A percentile compares a stretch with the other conserved stretches of the same genome.
phyloP scores from a whole-genome alignment of 2,797 vertebrate genomes.

The Acanthurus tractus region DNA sequence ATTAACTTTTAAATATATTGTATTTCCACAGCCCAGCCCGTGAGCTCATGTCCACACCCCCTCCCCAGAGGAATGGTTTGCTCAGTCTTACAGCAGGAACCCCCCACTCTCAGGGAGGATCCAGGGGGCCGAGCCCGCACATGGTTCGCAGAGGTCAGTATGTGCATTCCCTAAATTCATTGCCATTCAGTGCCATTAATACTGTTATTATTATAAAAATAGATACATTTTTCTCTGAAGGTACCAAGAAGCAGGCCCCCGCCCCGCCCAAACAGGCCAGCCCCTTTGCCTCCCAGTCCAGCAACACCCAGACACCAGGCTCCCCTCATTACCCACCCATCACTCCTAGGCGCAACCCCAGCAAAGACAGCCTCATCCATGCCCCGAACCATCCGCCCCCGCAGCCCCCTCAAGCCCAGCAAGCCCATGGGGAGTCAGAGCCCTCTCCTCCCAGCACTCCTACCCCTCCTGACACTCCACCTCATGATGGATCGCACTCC shows the following conservation, averaged over 20 bases:
- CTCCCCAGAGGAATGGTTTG: constrained; percentile 87
- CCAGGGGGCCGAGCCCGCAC: constrained; percentile 92
- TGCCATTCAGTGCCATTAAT: not conserved
- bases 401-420: constrained; percentile 87
- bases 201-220: not conserved
- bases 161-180: not conserved
- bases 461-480: constrained; percentile 90
- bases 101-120: constrained; percentile 74
- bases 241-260: constrained; percentile 94
- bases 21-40: constrained; percentile 75
- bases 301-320: constrained; percentile 46
- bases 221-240: constrained; percentile 75
- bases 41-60: constrained; percentile 87
- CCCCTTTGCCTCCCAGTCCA: constrained; percentile 76
- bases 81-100: constrained; percentile 81
- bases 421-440: constrained; percentile 75
- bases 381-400: constrained; percentile 95
- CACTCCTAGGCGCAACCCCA: constrained; percentile 85
- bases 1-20: constrained; percentile 50
- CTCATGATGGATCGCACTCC: constrained; percentile 66
- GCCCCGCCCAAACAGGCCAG: constrained; percentile 84
- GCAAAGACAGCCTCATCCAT: constrained; percentile 88
- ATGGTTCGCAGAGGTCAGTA: constrained; percentile 90
- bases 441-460: constrained; percentile 90
- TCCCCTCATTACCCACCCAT: constrained; percentile 76